Evolutionary conservation across 2,113 vertebrate species (phyloP).

Genomic region (Gymnocephalus cernua): DNA sequence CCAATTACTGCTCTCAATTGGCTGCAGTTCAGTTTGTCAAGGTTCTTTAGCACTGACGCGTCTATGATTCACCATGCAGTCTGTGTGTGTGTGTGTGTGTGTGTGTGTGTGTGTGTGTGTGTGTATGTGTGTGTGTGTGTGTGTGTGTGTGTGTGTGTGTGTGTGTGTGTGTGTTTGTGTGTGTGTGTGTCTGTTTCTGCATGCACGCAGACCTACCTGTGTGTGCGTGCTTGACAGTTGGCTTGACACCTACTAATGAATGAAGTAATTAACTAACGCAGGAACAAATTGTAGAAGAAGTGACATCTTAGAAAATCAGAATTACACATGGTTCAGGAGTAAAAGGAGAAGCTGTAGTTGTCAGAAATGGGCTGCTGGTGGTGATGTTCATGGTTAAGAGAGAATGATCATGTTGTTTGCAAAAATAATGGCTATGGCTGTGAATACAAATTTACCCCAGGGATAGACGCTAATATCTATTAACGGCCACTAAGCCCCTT

Average conservation of each 20-base stretch:
- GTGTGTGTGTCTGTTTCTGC: background rate
- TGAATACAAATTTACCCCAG: no score
- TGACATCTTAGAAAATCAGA: conserved; percentile 45
- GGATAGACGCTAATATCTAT: no score
- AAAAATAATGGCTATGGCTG: background rate
- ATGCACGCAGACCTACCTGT: background rate
- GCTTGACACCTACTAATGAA: conserved; percentile 60
- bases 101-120: conserved; percentile 1
- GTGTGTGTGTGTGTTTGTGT: background rate
- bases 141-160: background rate
- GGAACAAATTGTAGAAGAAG: conserved; percentile 30
- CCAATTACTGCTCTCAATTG: conserved; percentile 73
- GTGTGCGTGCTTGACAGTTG: conserved; percentile 28
- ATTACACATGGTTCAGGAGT: conserved; percentile 65
- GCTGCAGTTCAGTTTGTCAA: conserved; percentile 77
- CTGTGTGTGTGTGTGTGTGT: background rate
- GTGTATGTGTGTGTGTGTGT: background rate
- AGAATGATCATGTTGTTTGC: background rate
- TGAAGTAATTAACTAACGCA: conserved; percentile 60
- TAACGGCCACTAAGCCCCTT: no score
- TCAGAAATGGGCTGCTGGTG: background rate
- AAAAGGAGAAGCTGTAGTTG: conserved; percentile 1
- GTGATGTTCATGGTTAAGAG: background rate
- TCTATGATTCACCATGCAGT: conserved; percentile 32
- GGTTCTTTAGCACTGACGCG: conserved; percentile 71